These are phyloP conservation scores for Amazona ochrocephala DNA, from an alignment of 2,797 vertebrate genomes.

Conservation along the genomic window DNA sequence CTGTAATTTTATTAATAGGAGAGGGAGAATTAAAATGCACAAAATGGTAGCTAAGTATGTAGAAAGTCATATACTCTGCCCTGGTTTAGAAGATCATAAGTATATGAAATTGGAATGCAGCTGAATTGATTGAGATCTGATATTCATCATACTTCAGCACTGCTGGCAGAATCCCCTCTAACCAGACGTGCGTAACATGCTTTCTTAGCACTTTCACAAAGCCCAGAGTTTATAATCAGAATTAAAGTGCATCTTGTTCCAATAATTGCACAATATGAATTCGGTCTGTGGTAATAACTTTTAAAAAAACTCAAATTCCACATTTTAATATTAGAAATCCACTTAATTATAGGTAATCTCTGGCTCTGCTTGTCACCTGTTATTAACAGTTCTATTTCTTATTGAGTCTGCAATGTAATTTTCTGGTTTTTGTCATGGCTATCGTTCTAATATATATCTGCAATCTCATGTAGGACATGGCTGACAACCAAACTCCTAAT, in stretches of 20 bases:
- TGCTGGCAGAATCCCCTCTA: conserved; percentile 30
- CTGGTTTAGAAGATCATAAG: conserved; percentile 50
- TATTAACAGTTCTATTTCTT: conserved; percentile 80
- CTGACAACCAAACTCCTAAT: conserved; percentile 49
- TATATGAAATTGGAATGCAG: conserved; percentile 54
- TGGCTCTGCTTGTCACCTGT: conserved; percentile 73
- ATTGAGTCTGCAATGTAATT: conserved; percentile 77
- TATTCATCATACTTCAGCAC: conserved; percentile 60
- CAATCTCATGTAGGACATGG: conserved; percentile 49
- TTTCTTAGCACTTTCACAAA: conserved; percentile 59
- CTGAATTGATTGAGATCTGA: conserved; percentile 41
- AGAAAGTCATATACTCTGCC: conserved; percentile 38
- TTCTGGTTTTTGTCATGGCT: conserved; percentile 70
- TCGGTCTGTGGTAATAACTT: conserved; percentile 68
- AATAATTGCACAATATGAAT: conserved; percentile 54
- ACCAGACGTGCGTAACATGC: conserved; percentile 1
- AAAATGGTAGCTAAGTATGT: conserved; percentile 30
- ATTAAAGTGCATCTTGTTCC: conserved; percentile 50
- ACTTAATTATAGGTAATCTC: conserved; percentile 85
- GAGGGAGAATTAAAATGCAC: conserved; percentile 43
- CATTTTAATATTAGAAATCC: conserved; percentile 82
- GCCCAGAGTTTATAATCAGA: conserved; percentile 27
- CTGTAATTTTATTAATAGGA: conserved; percentile 67
- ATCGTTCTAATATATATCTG: conserved; percentile 47
- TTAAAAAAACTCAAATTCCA: conserved; percentile 64